Percentiles rank a stretch among this genome's conserved stretches.
Conservation (phyloP, 2,113 vertebrate genomes). For the western clawed frog (Xenopus tropicalis) region DNA sequence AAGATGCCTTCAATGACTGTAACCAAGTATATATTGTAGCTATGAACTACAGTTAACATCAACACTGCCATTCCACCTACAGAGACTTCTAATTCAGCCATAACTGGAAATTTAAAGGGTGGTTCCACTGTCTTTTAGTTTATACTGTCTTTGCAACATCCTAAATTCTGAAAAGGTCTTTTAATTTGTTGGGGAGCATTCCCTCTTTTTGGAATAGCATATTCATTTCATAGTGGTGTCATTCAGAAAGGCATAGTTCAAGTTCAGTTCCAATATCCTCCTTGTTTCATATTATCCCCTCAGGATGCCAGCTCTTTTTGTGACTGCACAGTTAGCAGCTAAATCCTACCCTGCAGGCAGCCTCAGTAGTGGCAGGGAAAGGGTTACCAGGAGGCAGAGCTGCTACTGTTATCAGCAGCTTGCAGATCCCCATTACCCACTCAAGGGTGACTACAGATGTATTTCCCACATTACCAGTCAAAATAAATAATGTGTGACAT, state of each 20-base stretch:
- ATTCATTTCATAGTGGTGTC: not conserved
- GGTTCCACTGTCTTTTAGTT: too few species aligned
- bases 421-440: conserved; percentile 40
- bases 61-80: too few species aligned
- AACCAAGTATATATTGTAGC: too few species aligned
- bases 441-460: conserved; percentile 34
- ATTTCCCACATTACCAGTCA: conserved; percentile 39
- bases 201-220: too few species aligned
- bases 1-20: too few species aligned
- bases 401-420: conserved; percentile 34
- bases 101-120: too few species aligned
- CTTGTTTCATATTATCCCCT: not conserved
- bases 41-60: too few species aligned
- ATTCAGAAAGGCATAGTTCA: not conserved
- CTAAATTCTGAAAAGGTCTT: too few species aligned
- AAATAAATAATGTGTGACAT: conserved; percentile 39
- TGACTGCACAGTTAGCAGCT: not conserved
- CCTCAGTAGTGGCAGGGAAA: not conserved
- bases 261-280: not conserved
- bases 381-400: conserved; percentile 15
- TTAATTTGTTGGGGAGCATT: too few species aligned
- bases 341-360: conserved; percentile 2
- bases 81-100: too few species aligned
- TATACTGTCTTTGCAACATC: too few species aligned
- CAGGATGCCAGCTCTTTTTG: not conserved